Conservation (phyloP, 2,113 vertebrate species). For the Uria aalge region DNA sequence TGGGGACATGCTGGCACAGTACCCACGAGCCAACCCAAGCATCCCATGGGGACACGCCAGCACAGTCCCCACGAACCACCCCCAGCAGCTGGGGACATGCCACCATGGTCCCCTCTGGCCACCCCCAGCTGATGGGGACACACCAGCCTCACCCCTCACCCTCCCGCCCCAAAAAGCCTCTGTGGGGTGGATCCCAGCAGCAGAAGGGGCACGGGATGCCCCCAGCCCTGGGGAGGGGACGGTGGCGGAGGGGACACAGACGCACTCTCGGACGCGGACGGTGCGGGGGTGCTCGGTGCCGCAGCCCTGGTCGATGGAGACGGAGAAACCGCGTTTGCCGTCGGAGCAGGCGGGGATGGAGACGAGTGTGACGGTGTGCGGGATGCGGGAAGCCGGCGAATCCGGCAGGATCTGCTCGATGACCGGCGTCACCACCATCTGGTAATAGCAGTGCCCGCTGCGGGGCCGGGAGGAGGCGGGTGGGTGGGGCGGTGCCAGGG, state of each 20-base stretch:
- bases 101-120: fast-evolving
- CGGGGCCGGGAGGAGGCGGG: not conserved
- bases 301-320: constrained; percentile 87
- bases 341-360: constrained; percentile 91
- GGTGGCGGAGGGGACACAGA: not conserved
- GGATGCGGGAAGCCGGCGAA: constrained; percentile 87
- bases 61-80: not conserved
- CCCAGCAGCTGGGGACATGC: fast-evolving
- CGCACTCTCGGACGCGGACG: constrained; percentile 92
- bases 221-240: not conserved
- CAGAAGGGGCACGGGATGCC: fast-evolving
- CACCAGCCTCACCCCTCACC: not conserved
- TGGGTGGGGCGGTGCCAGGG: not conserved
- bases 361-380: constrained; percentile 95
- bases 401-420: constrained; percentile 85
- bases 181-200: not conserved
- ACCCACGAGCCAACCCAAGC: not conserved
- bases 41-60: not conserved
- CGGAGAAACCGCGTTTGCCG: constrained; percentile 88
- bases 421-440: constrained; percentile 90
- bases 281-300: constrained; percentile 83
- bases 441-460: constrained; percentile 95
- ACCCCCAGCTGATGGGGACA: not conserved
- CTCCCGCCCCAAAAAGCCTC: not conserved
- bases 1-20: not conserved